Conservation (phyloP, 2,888 invertebrate genomes). For the Tholera decimalis region DNA sequence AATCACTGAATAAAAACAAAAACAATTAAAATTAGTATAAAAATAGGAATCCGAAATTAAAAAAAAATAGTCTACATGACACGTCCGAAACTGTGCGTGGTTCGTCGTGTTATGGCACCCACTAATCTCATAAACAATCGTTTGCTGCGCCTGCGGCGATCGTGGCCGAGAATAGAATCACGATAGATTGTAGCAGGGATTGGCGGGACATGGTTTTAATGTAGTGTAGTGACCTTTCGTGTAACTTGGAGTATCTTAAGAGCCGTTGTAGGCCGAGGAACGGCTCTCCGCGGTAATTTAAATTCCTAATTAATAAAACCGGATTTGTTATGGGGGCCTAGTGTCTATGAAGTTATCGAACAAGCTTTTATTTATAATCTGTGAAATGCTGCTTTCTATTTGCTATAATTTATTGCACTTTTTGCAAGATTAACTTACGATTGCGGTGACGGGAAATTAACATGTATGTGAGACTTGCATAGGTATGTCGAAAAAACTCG, state of each 20-base stretch:
- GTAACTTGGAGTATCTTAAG: conserved; percentile 13
- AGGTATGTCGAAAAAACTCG: conserved; percentile 25
- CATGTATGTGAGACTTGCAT: conserved; percentile 15
- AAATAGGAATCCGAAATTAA: conserved; percentile 15
- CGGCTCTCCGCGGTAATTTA: conserved; percentile 11
- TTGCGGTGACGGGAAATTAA: conserved; percentile 16
- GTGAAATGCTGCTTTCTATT: not conserved
- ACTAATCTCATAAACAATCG: conserved; percentile 47
- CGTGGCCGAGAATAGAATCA: conserved; percentile 38
- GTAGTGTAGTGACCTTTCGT: conserved; percentile 47
- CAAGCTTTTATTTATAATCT: not conserved
- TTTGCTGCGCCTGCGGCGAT: conserved; percentile 49
- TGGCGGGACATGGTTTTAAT: conserved; percentile 26
- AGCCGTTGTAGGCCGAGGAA: not conserved
- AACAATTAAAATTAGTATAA: not conserved
- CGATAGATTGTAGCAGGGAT: conserved; percentile 26
- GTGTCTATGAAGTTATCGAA: not conserved
- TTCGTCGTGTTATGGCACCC: conserved; percentile 46
- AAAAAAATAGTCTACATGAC: not conserved
- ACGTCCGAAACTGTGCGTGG: conserved; percentile 41
- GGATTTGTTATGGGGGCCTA: not conserved
- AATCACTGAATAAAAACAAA: conserved; percentile 24
- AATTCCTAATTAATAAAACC: not conserved
- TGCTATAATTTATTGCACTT: conserved; percentile 6
- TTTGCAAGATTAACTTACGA: not conserved